Percentiles rank a stretch among this genome's conserved stretches.
These are phyloP conservation scores for Yponomeuta malinellus DNA, from an alignment of 2,888 invertebrate species.

Conservation along the genomic window DNA sequence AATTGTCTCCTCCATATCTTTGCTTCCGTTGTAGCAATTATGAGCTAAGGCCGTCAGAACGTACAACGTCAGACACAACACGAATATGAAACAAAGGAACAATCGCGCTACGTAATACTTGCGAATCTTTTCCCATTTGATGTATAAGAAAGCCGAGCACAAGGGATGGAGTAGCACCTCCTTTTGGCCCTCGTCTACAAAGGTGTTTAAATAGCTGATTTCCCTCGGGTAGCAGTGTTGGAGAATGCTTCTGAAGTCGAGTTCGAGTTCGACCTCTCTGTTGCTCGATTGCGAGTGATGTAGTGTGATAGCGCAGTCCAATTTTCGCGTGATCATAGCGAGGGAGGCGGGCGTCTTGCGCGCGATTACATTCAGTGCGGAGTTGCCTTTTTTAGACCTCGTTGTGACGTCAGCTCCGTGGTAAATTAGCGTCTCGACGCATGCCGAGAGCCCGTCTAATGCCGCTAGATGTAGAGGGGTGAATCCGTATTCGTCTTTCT, in stretches of 20 bases:
- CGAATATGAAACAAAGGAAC: slow-evolving; percentile 86
- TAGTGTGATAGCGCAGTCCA: slow-evolving; percentile 86
- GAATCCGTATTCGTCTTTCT: slow-evolving; percentile 89
- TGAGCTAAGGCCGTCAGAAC: slow-evolving; percentile 89
- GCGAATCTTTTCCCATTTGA: slow-evolving; percentile 93
- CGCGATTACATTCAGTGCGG: slow-evolving; percentile 89
- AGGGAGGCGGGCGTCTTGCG: slow-evolving; percentile 91
- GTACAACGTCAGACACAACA: slow-evolving; percentile 86
- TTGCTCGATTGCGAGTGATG: slow-evolving; percentile 87
- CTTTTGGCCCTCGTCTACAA: slow-evolving; percentile 92
- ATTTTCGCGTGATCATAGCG: slow-evolving; percentile 86
- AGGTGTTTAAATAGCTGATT: slow-evolving; percentile 89
- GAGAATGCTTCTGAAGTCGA: slow-evolving; percentile 88
- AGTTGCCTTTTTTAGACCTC: slow-evolving; percentile 90
- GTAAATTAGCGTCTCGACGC: slow-evolving; percentile 88
- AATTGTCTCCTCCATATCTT: slow-evolving; percentile 82
- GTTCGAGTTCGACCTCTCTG: slow-evolving; percentile 86
- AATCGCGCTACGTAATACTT: slow-evolving; percentile 90
- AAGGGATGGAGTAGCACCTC: slow-evolving; percentile 90
- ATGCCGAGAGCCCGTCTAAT: slow-evolving; percentile 87
- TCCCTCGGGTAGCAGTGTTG: slow-evolving; percentile 90
- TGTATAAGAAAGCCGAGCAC: slow-evolving; percentile 89
- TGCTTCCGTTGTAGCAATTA: slow-evolving; percentile 89
- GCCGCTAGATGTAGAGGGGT: slow-evolving; percentile 91
- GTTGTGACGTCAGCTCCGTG: slow-evolving; percentile 93